Percentiles rank a stretch among this genome's conserved stretches.
Conservation (phyloP, 1,140 invertebrate genomes). For the Drosophila tsacasi region DNA sequence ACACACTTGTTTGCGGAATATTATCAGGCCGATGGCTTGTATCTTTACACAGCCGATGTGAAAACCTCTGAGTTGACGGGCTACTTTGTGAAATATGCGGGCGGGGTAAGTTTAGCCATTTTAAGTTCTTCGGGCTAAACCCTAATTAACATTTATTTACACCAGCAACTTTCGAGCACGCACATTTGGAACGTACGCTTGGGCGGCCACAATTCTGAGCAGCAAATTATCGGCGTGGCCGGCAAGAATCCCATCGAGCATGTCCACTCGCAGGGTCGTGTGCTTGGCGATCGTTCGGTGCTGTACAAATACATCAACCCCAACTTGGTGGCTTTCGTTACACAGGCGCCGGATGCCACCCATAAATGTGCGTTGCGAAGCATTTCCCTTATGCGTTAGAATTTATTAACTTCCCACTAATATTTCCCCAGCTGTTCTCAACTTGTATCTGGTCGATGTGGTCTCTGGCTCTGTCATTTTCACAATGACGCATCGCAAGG, state of each 20-base stretch:
- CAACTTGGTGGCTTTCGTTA: conserved; percentile 95
- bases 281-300: conserved; percentile 97
- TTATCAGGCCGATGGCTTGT: conserved; percentile 87
- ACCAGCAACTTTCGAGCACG: conserved; percentile 83
- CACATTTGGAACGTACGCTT: conserved; percentile 91
- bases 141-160: conserved; percentile 11
- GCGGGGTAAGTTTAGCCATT: conserved; percentile 65
- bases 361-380: conserved; percentile 88
- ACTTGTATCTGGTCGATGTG: conserved; percentile 95
- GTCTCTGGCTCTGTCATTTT: conserved; percentile 93
- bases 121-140: too few species aligned
- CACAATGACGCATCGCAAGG: conserved; percentile 91
- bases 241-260: conserved; percentile 92
- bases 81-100: conserved; percentile 87
- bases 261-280: conserved; percentile 98
- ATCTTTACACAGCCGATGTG: conserved; percentile 90
- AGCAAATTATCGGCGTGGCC: conserved; percentile 89
- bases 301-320: conserved; percentile 99
- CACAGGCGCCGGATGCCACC: conserved; percentile 90
- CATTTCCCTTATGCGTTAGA: background rate
- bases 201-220: conserved; percentile 87
- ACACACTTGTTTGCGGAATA: background rate
- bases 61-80: conserved; percentile 89
- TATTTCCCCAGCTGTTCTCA: conserved; percentile 85
- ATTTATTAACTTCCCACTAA: background rate